Evolutionary conservation across 2,113 vertebrate species (phyloP), one percentile per base, ranked within the genome.

Genomic region (Cyanoramphus novaezelandiae): DNA sequence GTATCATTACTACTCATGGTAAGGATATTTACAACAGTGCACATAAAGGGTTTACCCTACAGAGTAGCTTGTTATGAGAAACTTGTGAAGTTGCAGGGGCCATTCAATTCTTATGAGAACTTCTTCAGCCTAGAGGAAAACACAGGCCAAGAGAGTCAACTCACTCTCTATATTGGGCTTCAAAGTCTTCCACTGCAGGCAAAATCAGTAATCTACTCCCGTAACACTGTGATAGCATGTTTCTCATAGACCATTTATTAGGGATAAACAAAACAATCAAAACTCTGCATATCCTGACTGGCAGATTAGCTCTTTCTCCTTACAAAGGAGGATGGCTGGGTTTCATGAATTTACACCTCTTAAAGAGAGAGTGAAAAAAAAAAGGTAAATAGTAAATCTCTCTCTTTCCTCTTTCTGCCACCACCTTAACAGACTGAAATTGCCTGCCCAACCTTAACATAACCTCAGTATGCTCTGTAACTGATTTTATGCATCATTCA

Each of bases 191-290:
- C 4, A 0, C 25, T 72, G 7, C n/a, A 80, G 27, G 11, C 15
- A 11, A 80, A 77, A 82, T 57, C 52, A 31, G 20, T 11, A 41
- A 79, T 29, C 18, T 43, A 27, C 18, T n/a, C 17, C 37, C 7
- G 7, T 33, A 64, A 68, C 3, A 31, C 1, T 0, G 0, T 0
- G 0, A 41, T 27, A 44, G 71, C 7, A 27, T 53, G 31, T 17
- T 80, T 74, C 49, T 71, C 53, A 47, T 6, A 47, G 52, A 0
- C 6, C 13, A 23, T 77, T 77, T 74, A 27, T 69, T 46, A 85
- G 49, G 33, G 14, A 72, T 31, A 80, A 65, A 24, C 6, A 76
- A 92, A 88, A 72, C 7, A 82, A 86, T 28, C 16, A 23, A 81
- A 86, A 91, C 7, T 85, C 64, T 53, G 35, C 37, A 12, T 50